Conservation (phyloP, 2,113 vertebrate species). For the Platichthys stellatus region DNA sequence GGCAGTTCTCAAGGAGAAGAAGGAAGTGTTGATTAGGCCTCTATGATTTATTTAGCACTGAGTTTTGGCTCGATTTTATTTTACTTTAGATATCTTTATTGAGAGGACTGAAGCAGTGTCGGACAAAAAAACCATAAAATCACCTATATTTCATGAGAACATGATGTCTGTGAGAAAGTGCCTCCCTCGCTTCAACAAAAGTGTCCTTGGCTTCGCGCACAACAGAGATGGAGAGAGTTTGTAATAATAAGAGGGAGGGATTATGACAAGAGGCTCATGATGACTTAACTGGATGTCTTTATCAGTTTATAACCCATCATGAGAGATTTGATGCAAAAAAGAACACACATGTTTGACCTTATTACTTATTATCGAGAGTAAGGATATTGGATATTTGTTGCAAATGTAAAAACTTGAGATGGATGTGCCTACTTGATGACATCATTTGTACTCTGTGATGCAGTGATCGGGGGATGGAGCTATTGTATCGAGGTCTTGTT, state of each 20-base stretch:
- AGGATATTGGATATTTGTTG: neutral
- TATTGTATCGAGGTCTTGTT: too few relatives aligned
- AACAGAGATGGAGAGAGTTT: conserved; percentile 35
- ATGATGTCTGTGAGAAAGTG: neutral
- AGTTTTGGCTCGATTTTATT: conserved; percentile 8
- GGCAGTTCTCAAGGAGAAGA: conserved; percentile 36
- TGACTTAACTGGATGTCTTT: conserved; percentile 28
- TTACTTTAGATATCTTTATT: conserved; percentile 21
- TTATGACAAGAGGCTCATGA: conserved; percentile 29
- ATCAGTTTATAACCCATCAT: conserved; percentile 24
- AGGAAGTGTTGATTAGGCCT: conserved; percentile 55
- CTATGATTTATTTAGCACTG: conserved; percentile 42
- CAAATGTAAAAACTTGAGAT: too few relatives aligned
- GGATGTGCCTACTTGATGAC: too few relatives aligned
- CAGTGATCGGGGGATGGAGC: too few relatives aligned
- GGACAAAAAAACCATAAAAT: conserved; percentile 43
- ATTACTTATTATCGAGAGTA: conserved; percentile 3
- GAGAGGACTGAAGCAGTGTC: neutral
- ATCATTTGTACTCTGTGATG: too few relatives aligned
- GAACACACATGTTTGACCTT: conserved; percentile 10
- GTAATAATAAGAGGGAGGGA: conserved; percentile 45
- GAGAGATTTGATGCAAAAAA: conserved; percentile 19
- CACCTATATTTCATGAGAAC: neutral
- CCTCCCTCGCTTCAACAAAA: too few relatives aligned
- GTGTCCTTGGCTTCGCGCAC: conserved; percentile 58